Conservation (phyloP, 2,888 invertebrate species). For the Lissocephala sabroskyi region DNA sequence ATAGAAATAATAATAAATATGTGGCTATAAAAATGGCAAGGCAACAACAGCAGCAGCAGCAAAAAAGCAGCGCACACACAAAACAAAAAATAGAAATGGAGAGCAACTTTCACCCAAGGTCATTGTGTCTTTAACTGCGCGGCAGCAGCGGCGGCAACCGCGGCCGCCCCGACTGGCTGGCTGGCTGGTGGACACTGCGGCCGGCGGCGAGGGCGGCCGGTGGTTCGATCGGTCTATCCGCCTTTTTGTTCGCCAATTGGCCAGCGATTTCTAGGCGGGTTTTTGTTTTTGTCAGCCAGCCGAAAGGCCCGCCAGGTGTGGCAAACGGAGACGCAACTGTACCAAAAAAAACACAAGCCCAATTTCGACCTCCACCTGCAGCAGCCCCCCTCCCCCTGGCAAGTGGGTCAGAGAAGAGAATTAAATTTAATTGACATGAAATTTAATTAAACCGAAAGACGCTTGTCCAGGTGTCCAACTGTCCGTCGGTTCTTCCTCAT, state of each 20-base stretch:
- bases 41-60: slow-evolving; percentile 7
- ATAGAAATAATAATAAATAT: slow-evolving; percentile 33
- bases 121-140: slow-evolving; percentile 51
- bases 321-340: too few species aligned
- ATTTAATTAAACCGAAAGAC: slow-evolving; percentile 40
- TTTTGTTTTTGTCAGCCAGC: too few species aligned
- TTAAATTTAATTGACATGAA: slow-evolving; percentile 46
- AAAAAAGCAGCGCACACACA: slow-evolving; percentile 23
- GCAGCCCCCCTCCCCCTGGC: too few species aligned
- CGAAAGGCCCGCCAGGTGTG: too few species aligned
- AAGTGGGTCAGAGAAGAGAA: slow-evolving; percentile 28
- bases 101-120: slow-evolving; percentile 56
- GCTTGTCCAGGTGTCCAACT: too few species aligned
- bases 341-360: too few species aligned
- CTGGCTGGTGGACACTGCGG: too few species aligned
- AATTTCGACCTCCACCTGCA: too few species aligned
- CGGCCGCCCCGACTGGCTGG: slow-evolving; percentile 13
- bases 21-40: background rate
- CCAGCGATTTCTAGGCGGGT: background rate
- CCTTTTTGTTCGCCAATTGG: slow-evolving; percentile 24
- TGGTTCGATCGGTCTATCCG: slow-evolving; percentile 17
- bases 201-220: background rate
- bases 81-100: slow-evolving; percentile 65
- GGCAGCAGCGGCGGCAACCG: slow-evolving; percentile 13
- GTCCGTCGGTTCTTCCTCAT: too few species aligned